Conservation (phyloP, 2,113 vertebrate genomes). For the Cynocephalus volans region DNA sequence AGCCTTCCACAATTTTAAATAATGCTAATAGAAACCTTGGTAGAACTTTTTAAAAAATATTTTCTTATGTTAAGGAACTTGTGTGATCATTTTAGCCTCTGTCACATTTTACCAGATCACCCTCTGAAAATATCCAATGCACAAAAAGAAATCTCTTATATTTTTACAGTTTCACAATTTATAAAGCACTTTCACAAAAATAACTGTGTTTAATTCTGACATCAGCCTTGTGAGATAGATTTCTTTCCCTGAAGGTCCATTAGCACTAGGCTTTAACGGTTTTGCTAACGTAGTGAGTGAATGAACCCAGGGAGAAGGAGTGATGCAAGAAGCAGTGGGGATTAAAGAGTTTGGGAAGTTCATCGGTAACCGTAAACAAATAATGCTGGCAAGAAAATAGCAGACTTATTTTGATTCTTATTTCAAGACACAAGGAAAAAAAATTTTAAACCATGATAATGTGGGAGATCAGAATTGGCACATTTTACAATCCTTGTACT, state of each 20-base stretch:
- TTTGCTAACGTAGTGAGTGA: not conserved
- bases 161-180: slow-evolving; percentile 43
- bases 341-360: not conserved
- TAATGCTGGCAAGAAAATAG: not conserved
- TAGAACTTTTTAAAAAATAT: not conserved
- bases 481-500: not conserved
- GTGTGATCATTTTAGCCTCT: slow-evolving; percentile 16
- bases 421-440: slow-evolving; percentile 37
- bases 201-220: slow-evolving; percentile 10
- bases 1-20: not conserved
- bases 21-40: not conserved
- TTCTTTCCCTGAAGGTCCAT: not conserved
- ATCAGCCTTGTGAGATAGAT: not conserved
- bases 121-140: slow-evolving; percentile 40
- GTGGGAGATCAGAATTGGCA: not conserved
- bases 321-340: not conserved
- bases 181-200: slow-evolving; percentile 20
- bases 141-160: slow-evolving; percentile 34
- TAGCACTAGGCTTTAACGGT: not conserved
- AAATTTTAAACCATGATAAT: slow-evolving; percentile 8
- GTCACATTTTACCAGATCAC: slow-evolving; percentile 4
- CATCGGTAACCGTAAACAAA: slow-evolving; percentile 16
- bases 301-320: not conserved
- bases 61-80: slow-evolving; percentile 43
- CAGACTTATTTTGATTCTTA: not conserved